phyloP scores from a whole-genome alignment of 2,797 vertebrate species.

The Lepus oiostolus region DNA sequence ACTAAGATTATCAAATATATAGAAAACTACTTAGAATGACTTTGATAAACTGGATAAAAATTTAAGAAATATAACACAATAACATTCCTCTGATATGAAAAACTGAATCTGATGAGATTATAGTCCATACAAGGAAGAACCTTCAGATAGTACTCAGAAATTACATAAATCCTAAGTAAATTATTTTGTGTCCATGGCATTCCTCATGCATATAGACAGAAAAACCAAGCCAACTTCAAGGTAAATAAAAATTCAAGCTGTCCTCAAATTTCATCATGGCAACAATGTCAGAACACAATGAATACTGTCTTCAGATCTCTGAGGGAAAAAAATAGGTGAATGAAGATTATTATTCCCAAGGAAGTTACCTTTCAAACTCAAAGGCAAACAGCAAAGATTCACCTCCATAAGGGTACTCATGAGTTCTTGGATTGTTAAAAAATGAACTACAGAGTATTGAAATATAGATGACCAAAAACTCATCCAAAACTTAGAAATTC shows the following conservation, averaged over 20 bases:
- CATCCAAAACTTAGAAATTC: neutral
- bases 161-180: constrained; percentile 22
- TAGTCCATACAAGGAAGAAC: neutral
- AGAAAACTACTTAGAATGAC: constrained; percentile 32
- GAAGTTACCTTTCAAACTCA: neutral
- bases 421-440: neutral
- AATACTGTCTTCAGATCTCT: neutral
- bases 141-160: constrained; percentile 21
- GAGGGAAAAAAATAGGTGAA: neutral
- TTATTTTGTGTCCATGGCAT: neutral
- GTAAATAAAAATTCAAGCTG: neutral
- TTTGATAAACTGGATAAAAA: neutral
- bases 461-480: neutral
- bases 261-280: neutral
- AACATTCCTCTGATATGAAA: neutral
- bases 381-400: neutral
- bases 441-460: neutral
- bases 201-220: neutral
- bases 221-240: neutral
- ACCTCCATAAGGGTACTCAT: neutral
- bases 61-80: neutral
- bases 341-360: constrained; percentile 12
- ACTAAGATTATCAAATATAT: neutral
- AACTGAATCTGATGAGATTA: constrained; percentile 2
- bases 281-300: neutral